Conservation (phyloP, 2,888 invertebrate species). For the Melinopterus prodromus region DNA sequence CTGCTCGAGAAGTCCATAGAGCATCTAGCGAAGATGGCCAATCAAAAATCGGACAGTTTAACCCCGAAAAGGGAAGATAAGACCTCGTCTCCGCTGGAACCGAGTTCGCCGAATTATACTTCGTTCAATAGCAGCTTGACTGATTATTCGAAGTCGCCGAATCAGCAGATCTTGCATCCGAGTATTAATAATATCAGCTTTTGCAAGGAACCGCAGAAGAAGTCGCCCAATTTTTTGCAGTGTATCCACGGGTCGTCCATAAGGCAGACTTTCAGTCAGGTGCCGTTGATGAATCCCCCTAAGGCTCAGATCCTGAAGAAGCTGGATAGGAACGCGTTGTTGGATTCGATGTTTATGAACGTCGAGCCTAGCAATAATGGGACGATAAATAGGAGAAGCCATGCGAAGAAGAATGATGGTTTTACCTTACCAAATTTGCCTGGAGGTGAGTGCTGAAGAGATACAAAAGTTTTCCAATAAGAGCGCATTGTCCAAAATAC, state of each 20-base stretch:
- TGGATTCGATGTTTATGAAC: conserved; percentile 45
- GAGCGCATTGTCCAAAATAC: no score
- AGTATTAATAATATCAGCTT: conserved; percentile 59
- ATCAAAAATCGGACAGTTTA: conserved; percentile 35
- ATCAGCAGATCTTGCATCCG: conserved; percentile 51
- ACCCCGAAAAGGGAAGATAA: conserved; percentile 32
- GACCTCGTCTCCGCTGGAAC: conserved; percentile 12
- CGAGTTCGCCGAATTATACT: conserved; percentile 49
- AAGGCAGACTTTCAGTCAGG: conserved; percentile 48
- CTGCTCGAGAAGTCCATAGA: conserved; percentile 53
- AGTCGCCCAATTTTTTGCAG: conserved; percentile 53
- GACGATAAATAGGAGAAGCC: conserved; percentile 44
- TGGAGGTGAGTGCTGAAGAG: conserved; percentile 62
- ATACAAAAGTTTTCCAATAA: conserved; percentile 37
- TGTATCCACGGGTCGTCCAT: conserved; percentile 46
- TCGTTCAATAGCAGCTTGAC: conserved; percentile 47
- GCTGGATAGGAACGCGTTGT: conserved; percentile 49
- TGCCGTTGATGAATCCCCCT: conserved; percentile 50
- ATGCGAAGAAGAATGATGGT: conserved; percentile 58
- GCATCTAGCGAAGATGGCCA: conserved; percentile 47
- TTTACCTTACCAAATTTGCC: conserved; percentile 70
- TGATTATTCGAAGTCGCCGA: conserved; percentile 49
- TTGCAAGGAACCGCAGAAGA: conserved; percentile 47
- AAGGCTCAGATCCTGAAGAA: conserved; percentile 52
- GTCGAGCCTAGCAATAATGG: conserved; percentile 46